phyloP scores from a whole-genome alignment of 2,888 invertebrate genomes.

The Junonia oenone region DNA sequence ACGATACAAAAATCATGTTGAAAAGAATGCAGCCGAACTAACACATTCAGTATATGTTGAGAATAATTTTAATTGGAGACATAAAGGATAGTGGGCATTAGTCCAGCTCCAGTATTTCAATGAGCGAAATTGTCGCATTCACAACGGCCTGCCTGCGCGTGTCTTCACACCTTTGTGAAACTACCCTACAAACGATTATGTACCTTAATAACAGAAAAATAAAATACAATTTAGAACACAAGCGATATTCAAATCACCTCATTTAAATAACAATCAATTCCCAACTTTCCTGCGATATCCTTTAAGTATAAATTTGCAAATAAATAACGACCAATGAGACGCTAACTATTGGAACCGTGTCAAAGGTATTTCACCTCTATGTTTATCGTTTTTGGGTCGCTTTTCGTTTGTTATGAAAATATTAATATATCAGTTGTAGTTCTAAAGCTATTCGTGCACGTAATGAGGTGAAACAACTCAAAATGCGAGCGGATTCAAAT shows the following conservation, averaged over 20 bases:
- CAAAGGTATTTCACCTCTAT: conserved; percentile 27
- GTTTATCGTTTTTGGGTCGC: conserved; percentile 4
- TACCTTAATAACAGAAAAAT: conserved; percentile 21
- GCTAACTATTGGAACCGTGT: conserved; percentile 24
- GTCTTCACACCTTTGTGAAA: conserved; percentile 60
- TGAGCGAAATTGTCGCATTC: conserved; percentile 69
- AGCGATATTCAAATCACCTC: conserved; percentile 30
- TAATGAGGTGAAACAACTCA: conserved; percentile 72
- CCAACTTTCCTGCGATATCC: conserved; percentile 55
- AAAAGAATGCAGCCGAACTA: conserved; percentile 25
- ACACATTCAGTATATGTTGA: conserved; percentile 35
- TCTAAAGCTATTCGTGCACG: conserved; percentile 58
- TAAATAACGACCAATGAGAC: conserved; percentile 42
- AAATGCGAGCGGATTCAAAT: conserved; percentile 52
- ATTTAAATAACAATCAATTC: conserved; percentile 55
- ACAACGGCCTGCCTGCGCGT: conserved; percentile 42
- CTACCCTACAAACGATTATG: conserved; percentile 28
- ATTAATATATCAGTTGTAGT: conserved; percentile 27
- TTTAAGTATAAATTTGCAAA: conserved; percentile 67
- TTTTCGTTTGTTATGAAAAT: conserved; percentile 28
- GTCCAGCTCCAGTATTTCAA: conserved; percentile 58
- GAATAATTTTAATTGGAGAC: conserved; percentile 66
- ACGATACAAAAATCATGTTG: not conserved
- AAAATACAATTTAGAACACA: conserved; percentile 34
- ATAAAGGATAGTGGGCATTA: conserved; percentile 61